A percentile compares a stretch with the other conserved stretches of the same genome.
Evolutionary conservation across 2,797 vertebrate genomes (phyloP).

Genomic region (Gila robusta): DNA sequence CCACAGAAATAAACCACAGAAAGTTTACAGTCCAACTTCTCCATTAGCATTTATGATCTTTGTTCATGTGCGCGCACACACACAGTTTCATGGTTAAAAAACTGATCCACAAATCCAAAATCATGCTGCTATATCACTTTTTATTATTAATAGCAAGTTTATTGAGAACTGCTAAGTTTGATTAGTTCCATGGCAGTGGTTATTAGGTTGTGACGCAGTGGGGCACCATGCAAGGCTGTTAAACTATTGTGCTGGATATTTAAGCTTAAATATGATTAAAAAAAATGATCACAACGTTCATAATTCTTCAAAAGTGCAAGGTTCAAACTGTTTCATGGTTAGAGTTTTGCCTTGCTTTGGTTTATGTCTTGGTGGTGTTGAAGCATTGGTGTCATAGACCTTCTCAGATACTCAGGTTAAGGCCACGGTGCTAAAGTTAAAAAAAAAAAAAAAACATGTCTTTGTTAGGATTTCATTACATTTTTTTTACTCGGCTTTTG

Average conservation of each 20-base stretch:
- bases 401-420: not conserved
- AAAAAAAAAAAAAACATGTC: not conserved
- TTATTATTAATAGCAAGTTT: not conserved
- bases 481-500: not conserved
- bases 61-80: not conserved
- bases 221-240: not conserved
- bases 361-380: not conserved
- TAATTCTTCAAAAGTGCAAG: not conserved
- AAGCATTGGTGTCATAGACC: not conserved
- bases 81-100: not conserved
- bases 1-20: constrained; percentile 83
- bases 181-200: not conserved
- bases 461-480: not conserved
- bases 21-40: constrained; percentile 77
- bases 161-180: not conserved
- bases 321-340: not conserved
- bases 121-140: not conserved
- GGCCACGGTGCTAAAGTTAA: not conserved
- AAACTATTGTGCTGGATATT: not conserved
- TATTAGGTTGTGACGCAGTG: not conserved
- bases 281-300: not conserved
- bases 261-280: not conserved
- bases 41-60: constrained; percentile 27
- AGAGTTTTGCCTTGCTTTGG: not conserved
- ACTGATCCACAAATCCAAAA: not conserved